phyloP scores from a whole-genome alignment of 37 sponge, comb jelly and placozoan species.

The Chondrosia reniformis region DNA sequence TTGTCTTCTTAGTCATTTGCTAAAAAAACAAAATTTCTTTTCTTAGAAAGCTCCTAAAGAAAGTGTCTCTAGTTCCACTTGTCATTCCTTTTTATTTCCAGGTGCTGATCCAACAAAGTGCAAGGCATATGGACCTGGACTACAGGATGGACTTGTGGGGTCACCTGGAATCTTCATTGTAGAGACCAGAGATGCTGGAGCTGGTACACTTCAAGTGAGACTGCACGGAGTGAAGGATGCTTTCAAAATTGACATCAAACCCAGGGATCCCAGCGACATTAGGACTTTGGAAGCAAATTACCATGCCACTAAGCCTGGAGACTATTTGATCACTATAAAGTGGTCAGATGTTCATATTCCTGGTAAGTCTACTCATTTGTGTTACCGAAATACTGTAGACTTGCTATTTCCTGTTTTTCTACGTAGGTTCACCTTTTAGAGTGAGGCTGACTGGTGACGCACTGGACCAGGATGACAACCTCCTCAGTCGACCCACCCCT shows the following conservation, averaged over 20 bases:
- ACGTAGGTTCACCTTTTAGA: background rate
- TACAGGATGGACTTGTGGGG: slow-evolving; percentile 56
- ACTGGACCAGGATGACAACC: background rate
- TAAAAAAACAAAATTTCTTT: too few relatives aligned
- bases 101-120: slow-evolving; percentile 77
- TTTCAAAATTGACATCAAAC: slow-evolving; percentile 63
- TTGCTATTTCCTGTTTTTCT: slow-evolving; percentile 24
- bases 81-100: background rate
- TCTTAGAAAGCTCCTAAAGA: too few relatives aligned
- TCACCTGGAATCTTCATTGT: slow-evolving; percentile 49
- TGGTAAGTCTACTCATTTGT: slow-evolving; percentile 22
- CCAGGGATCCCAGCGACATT: slow-evolving; percentile 41
- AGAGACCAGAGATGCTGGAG: slow-evolving; percentile 70
- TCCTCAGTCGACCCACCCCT: background rate
- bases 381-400: slow-evolving; percentile 38
- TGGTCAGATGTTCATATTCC: slow-evolving; percentile 80
- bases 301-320: slow-evolving; percentile 44
- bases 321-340: slow-evolving; percentile 58
- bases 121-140: slow-evolving; percentile 66
- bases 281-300: slow-evolving; percentile 64
- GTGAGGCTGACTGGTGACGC: slow-evolving; percentile 8
- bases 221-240: slow-evolving; percentile 58
- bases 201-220: slow-evolving; percentile 56
- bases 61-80: too few relatives aligned
- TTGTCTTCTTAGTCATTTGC: too few relatives aligned